Evolutionary conservation across 2,797 vertebrate genomes (phyloP).

Genomic region (Phataginus tricuspis): DNA sequence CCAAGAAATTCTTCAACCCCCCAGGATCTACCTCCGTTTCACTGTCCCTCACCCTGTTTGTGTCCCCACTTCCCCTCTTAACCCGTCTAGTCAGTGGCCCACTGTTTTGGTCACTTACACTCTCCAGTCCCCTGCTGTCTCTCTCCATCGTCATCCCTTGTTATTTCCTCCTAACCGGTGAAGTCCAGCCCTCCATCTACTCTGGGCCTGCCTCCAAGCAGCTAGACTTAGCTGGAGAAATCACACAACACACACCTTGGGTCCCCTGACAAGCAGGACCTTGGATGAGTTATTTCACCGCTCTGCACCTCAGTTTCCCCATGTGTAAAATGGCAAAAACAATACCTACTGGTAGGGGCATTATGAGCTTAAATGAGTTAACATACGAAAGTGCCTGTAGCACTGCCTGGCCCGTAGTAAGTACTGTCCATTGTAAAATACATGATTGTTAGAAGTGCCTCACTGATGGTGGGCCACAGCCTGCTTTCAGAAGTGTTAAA

Average conservation of each 20-base stretch:
- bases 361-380: background rate
- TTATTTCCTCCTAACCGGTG: background rate
- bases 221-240: background rate
- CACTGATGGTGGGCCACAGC: too few species aligned
- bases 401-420: background rate
- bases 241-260: background rate
- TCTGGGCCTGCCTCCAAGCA: too few species aligned
- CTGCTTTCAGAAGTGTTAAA: background rate
- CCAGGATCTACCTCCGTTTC: background rate
- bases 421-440: background rate
- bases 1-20: background rate
- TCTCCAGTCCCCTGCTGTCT: background rate
- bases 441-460: background rate
- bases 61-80: background rate
- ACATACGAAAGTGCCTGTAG: rapidly evolving
- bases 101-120: too few species aligned
- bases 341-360: background rate
- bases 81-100: background rate
- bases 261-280: background rate
- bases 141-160: background rate
- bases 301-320: background rate
- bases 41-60: background rate
- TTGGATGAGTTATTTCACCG: background rate
- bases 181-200: background rate
- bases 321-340: rapidly evolving